phyloP scores from a whole-genome alignment of 2,888 invertebrate species.

The Tachina lurida region DNA sequence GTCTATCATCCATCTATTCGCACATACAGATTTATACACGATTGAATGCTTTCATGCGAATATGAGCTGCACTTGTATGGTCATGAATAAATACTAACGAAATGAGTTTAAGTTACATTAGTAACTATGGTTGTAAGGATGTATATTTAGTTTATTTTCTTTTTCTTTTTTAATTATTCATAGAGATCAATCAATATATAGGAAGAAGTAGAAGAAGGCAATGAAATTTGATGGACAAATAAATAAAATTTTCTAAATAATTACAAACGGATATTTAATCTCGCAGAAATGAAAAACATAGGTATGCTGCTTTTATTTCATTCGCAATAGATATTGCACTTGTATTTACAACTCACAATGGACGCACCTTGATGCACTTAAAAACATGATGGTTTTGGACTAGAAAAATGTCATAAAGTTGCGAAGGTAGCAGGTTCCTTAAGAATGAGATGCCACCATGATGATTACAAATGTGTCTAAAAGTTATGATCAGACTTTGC shows the following conservation, averaged over 20 bases:
- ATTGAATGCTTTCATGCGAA: neutral
- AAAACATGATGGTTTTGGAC: neutral
- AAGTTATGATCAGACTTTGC: too few relatives aligned
- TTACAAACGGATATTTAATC: conserved; percentile 19
- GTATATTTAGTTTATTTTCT: too few relatives aligned
- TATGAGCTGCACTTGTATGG: conserved; percentile 49
- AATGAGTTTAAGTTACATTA: conserved; percentile 44
- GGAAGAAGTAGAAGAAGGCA: neutral
- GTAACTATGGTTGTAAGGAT: conserved; percentile 8
- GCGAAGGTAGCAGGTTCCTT: too few relatives aligned
- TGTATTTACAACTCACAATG: too few relatives aligned
- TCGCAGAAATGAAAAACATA: neutral
- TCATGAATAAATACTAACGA: conserved; percentile 50
- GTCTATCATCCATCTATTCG: conserved; percentile 40
- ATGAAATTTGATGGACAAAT: conserved; percentile 10
- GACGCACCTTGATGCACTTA: neutral
- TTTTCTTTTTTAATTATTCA: neutral
- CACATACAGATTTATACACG: neutral
- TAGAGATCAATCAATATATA: neutral
- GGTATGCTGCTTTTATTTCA: neutral
- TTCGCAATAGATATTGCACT: neutral
- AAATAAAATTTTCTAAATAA: conserved; percentile 30
- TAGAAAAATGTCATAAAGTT: too few relatives aligned
- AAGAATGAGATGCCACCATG: too few relatives aligned
- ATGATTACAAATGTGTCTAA: too few relatives aligned